Evolutionary conservation across 2,797 vertebrate genomes (phyloP).

Genomic region (Meriones psammophilus): DNA sequence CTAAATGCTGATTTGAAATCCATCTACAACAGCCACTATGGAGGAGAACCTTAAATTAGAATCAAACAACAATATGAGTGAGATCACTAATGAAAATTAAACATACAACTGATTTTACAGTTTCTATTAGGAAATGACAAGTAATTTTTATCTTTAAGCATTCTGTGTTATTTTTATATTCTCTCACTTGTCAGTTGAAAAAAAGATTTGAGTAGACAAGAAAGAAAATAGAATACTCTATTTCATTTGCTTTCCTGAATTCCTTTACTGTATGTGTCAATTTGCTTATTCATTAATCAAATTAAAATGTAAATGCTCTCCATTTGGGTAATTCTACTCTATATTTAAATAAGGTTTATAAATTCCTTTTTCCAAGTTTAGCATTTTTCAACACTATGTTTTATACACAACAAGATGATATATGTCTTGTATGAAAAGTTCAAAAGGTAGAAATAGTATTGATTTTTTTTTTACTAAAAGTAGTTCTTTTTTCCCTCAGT

Average conservation of each 20-base stretch:
- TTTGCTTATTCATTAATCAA: not conserved
- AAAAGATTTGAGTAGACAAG: not conserved
- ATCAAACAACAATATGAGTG: not conserved
- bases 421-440: not conserved
- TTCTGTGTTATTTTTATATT: not conserved
- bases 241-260: not conserved
- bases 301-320: not conserved
- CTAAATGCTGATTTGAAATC: not conserved
- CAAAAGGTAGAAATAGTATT: not conserved
- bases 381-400: not conserved
- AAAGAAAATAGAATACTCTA: not conserved
- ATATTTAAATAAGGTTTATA: not conserved
- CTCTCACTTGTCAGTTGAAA: not conserved
- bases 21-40: not conserved
- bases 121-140: not conserved
- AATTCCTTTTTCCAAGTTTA: slow-evolving; percentile 14
- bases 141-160: not conserved
- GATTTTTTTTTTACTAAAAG: slow-evolving; percentile 37
- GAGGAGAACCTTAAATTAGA: not conserved
- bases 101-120: not conserved
- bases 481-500: not conserved
- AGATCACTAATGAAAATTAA: not conserved
- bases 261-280: not conserved
- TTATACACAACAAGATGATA: slow-evolving; percentile 2
- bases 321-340: not conserved